A percentile compares a stretch with the other conserved stretches of the same genome.
Conservation (phyloP, 2,113 vertebrate genomes). For the Lagenorhynchus albirostris region DNA sequence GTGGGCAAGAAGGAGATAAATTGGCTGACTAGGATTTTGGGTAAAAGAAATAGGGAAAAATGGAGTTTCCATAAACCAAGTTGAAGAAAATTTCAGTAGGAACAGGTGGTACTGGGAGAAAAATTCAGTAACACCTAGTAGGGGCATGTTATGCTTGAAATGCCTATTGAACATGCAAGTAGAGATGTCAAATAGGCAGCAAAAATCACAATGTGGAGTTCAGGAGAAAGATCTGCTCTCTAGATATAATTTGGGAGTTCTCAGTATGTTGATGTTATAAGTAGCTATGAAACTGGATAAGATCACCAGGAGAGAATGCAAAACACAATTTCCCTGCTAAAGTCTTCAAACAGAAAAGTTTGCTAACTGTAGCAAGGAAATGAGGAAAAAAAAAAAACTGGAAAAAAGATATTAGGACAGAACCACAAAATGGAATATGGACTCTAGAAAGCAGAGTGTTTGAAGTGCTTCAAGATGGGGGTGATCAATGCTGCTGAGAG, state of each 20-base stretch:
- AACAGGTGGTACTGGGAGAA: not conserved
- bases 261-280: not conserved
- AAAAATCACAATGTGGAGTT: not conserved
- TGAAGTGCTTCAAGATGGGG: not conserved
- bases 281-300: not conserved
- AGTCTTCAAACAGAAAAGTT: not conserved
- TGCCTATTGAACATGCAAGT: not conserved
- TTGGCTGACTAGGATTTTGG: not conserved
- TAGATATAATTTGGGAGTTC: not conserved
- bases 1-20: not conserved
- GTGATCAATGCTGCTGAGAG: not conserved
- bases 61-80: not conserved
- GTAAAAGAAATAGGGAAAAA: not conserved
- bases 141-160: not conserved
- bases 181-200: not conserved
- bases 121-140: not conserved
- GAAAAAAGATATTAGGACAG: not conserved
- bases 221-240: not conserved
- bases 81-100: not conserved
- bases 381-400: rapidly evolving
- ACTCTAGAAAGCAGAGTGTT: not conserved
- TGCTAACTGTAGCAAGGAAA: not conserved
- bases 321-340: not conserved
- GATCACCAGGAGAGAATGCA: not conserved
- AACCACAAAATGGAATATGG: not conserved